phyloP scores from a whole-genome alignment of 2,797 vertebrate genomes.

The Anas georgica region DNA sequence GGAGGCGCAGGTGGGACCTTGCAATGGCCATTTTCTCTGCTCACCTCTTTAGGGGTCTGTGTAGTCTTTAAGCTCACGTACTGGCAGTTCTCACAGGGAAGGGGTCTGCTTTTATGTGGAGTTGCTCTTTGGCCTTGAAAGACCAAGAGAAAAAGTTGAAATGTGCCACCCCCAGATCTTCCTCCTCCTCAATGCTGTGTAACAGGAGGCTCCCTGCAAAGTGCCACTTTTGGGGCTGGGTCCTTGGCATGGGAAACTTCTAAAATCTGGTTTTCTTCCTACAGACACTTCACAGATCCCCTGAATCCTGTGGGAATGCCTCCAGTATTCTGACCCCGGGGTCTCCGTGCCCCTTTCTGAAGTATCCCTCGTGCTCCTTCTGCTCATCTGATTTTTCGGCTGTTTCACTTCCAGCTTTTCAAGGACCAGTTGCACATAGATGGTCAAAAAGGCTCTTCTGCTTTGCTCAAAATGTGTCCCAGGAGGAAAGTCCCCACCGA shows the following conservation, averaged over 20 bases:
- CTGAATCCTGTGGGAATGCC: not conserved
- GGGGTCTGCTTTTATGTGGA: not conserved
- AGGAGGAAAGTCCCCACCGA: slow-evolving; percentile 16
- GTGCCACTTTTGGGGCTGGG: not conserved
- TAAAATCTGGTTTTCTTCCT: not conserved
- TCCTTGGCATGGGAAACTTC: not conserved
- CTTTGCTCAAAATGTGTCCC: not conserved
- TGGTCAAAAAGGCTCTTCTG: not conserved
- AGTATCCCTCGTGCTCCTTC: not conserved
- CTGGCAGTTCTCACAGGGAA: not conserved
- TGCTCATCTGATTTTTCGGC: not conserved
- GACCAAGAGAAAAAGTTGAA: not conserved
- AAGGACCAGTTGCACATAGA: fast-evolving
- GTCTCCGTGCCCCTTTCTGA: not conserved
- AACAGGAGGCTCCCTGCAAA: not conserved
- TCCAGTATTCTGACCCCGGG: not conserved
- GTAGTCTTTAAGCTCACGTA: fast-evolving
- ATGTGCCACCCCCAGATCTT: not conserved
- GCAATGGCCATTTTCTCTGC: too few relatives aligned
- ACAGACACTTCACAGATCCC: not conserved
- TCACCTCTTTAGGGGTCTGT: not conserved
- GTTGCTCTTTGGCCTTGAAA: not conserved
- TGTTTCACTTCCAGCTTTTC: not conserved
- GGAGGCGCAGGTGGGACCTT: not conserved
- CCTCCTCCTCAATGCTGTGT: not conserved